Percentiles rank a stretch among this genome's conserved stretches.
Conservation (phyloP, 35 echinoderm and acorn worm genomes). For the Chiridota heheva region DNA sequence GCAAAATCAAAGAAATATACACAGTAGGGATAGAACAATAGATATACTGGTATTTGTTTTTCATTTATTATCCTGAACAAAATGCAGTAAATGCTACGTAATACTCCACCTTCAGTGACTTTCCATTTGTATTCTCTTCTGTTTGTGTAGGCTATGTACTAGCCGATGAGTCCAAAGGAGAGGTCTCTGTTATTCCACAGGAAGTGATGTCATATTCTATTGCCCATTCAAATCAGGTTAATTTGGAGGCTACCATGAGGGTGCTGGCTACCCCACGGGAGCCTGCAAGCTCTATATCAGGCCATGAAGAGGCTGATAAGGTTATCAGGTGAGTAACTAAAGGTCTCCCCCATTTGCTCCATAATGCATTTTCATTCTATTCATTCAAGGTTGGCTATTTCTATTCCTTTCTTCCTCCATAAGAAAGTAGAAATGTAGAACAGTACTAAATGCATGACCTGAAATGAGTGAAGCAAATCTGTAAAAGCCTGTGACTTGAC, state of each 20-base stretch:
- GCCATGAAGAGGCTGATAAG: conserved; percentile 69
- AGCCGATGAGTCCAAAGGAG: conserved; percentile 77
- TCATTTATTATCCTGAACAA: no score
- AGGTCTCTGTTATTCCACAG: conserved; percentile 73
- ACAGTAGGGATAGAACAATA: no score
- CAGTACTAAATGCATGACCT: no score
- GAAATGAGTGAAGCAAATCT: no score
- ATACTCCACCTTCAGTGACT: no score
- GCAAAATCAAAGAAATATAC: no score
- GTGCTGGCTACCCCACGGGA: conserved; percentile 48
- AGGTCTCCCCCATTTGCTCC: background rate
- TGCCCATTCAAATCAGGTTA: conserved; percentile 44
- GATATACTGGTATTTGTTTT: no score
- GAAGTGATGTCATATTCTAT: conserved; percentile 78
- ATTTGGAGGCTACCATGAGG: conserved; percentile 65
- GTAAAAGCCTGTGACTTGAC: no score
- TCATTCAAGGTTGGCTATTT: background rate
- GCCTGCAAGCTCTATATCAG: conserved; percentile 44
- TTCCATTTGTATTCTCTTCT: conserved; percentile 13
- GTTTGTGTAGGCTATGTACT: conserved; percentile 67
- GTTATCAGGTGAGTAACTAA: conserved; percentile 69
- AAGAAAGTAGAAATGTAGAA: no score
- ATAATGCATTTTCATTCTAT: background rate
- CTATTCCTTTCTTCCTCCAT: no score
- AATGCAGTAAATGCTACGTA: no score